Evolutionary conservation across 2,113 vertebrate genomes (phyloP).

Genomic region (Canis aureus): DNA sequence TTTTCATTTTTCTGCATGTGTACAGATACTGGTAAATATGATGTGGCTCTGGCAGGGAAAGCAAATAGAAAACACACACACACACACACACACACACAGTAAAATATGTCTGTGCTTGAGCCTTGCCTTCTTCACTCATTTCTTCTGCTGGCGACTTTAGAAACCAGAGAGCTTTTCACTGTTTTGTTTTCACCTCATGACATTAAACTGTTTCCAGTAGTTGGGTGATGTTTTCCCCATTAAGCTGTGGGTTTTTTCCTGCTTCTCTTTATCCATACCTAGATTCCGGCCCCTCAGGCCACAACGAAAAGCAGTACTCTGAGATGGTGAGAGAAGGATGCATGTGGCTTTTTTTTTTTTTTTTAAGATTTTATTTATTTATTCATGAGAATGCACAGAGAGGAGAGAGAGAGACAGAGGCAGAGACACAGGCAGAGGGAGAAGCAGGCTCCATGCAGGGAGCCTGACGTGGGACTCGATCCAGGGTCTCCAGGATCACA

Average conservation of each 20-base stretch:
- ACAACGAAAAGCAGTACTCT: not conserved
- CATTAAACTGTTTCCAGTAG: slow-evolving; percentile 1
- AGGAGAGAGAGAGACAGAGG: no score
- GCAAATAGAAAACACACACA: slow-evolving; percentile 40
- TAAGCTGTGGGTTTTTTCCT: not conserved
- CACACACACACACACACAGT: not conserved
- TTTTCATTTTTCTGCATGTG: slow-evolving; percentile 74
- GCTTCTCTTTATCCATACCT: not conserved
- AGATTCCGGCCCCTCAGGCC: slow-evolving; percentile 37
- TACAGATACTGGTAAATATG: slow-evolving; percentile 60
- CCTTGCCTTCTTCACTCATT: slow-evolving; percentile 35
- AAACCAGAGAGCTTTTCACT: slow-evolving; percentile 44
- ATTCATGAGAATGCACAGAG: no score
- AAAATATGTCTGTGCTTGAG: not conserved
- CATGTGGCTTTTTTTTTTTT: slow-evolving; percentile 26
- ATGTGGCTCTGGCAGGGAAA: slow-evolving; percentile 50
- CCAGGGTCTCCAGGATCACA: no score
- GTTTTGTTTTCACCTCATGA: not conserved
- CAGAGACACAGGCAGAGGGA: no score
- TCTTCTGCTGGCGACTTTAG: slow-evolving; percentile 60
- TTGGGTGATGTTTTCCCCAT: not conserved
- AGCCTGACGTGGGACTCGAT: no score
- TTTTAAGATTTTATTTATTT: no score
- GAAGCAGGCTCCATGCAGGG: no score
- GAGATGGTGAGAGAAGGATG: slow-evolving; percentile 54